Conservation (phyloP, 2,797 vertebrate genomes). For the Gadopsis marmoratus region DNA sequence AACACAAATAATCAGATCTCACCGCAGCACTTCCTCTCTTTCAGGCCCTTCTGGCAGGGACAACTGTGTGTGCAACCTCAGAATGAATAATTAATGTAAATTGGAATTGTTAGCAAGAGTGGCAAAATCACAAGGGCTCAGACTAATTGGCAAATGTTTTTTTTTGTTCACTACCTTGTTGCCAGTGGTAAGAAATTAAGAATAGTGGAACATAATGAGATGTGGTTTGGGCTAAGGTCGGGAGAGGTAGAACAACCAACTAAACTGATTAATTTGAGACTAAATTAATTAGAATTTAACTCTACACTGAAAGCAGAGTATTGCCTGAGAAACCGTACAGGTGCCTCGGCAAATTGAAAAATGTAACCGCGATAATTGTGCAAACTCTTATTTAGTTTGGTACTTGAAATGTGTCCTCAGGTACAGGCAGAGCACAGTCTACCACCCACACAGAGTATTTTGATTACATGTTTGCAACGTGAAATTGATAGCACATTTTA, state of each 20-base stretch:
- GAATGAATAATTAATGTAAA: constrained; percentile 86
- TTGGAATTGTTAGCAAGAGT: constrained; percentile 83
- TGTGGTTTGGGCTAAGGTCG: constrained; percentile 56
- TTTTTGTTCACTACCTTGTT: constrained; percentile 59
- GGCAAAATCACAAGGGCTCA: constrained; percentile 79
- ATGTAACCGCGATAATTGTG: constrained; percentile 45
- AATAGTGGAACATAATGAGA: constrained; percentile 63
- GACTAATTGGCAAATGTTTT: constrained; percentile 79
- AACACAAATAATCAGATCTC: constrained; percentile 67
- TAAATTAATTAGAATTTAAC: constrained; percentile 68
- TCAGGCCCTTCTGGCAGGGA: constrained; percentile 61
- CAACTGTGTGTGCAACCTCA: constrained; percentile 61
- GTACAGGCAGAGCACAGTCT: background rate
- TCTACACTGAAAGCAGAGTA: constrained; percentile 29
- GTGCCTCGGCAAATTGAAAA: constrained; percentile 59
- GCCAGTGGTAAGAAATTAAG: constrained; percentile 71
- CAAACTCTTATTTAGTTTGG: constrained; percentile 37
- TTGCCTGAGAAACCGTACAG: constrained; percentile 41
- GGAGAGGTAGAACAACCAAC: constrained; percentile 49
- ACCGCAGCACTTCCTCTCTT: constrained; percentile 64
- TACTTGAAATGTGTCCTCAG: constrained; percentile 26
- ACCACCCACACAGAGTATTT: background rate
- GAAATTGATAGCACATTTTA: constrained; percentile 29
- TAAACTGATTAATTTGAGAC: constrained; percentile 60
- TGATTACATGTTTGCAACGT: constrained; percentile 42